phyloP scores from a whole-genome alignment of 2,113 vertebrate species.

The Microcebus murinus region DNA sequence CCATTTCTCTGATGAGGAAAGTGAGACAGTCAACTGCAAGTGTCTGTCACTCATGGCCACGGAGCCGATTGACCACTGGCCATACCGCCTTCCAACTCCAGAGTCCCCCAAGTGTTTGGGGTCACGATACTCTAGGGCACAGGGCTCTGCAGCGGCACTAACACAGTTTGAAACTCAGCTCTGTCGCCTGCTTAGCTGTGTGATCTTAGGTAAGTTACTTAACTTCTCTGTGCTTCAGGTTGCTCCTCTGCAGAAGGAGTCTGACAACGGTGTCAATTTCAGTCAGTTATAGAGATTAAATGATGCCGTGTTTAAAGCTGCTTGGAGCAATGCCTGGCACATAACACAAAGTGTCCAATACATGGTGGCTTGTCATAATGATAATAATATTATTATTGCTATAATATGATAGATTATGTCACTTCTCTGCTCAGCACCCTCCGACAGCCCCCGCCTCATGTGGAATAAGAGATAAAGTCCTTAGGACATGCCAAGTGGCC shows the following conservation, averaged over 20 bases:
- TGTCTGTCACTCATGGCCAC: neutral
- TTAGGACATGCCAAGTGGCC: rapidly evolving
- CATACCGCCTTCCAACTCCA: rapidly evolving
- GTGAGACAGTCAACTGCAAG: rapidly evolving
- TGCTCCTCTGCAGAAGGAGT: neutral
- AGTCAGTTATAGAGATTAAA: neutral
- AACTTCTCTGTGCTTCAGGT: neutral
- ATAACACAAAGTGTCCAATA: neutral
- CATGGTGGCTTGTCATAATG: neutral
- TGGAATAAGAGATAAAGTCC: neutral
- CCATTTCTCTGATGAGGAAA: neutral
- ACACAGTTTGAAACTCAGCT: neutral
- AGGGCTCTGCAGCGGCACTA: neutral
- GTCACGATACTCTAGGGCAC: neutral
- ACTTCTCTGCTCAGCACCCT: neutral
- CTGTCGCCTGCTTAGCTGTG: neutral
- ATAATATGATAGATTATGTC: neutral
- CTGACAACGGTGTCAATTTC: neutral
- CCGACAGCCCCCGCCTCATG: neutral
- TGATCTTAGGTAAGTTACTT: neutral
- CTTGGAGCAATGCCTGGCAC: neutral
- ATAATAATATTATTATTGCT: neutral
- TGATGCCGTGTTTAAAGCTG: neutral
- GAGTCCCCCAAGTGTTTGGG: neutral
- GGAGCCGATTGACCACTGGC: rapidly evolving